Base-by-base conservation (phyloP, 2,888 invertebrate genomes). In the Phyllotreta striolata region DNA sequence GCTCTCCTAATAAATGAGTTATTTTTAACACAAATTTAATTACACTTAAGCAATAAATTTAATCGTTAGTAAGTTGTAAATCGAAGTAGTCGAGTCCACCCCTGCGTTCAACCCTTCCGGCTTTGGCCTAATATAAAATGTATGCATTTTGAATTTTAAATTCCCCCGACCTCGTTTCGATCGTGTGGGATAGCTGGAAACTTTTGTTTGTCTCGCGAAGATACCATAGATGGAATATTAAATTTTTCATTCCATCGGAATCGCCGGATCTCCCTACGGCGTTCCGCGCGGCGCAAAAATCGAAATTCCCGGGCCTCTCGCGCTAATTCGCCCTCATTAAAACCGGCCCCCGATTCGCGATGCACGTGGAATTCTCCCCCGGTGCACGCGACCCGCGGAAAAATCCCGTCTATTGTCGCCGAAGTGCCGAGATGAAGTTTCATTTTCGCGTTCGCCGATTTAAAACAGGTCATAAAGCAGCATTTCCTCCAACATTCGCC, bases 211-310 rank as follows among this genome's bases (percentile, higher is more conserved):
- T 58, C 52, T 10, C 39, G 39, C 24, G 14, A 39, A 58, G 35
- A 63, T 52, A 39, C 41, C 57, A 39, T 49, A 49, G 47, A 58
- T 58, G 44, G 52, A 57, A 58, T 52, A 63, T 63, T 58, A 58
- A 58, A 58, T 54, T 54, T 57, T 55, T 43, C 40, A 13, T 38
- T 38, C n/a, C n/a, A n/a, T 13, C 37, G 52, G 12, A 52, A 13
- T 7, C 8, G 13, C 38, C 12, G 12, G 12, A 44, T 44, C 24
- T 9, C 14, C 44, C 44, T 44, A 3, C 44, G 44, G 10, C 1
- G 1, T 10, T 6, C 12, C 10, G 1, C 14, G 4, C 6, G 3
- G 1, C 44, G 44, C 4, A 13, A 44, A 44, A 10, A n/a, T 44
- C 6, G 24, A 24, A 24, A 24, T 24, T 24, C 24, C 24, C 24